Conservation (phyloP, 2,797 vertebrate genomes). For the Manis pentadactyla region DNA sequence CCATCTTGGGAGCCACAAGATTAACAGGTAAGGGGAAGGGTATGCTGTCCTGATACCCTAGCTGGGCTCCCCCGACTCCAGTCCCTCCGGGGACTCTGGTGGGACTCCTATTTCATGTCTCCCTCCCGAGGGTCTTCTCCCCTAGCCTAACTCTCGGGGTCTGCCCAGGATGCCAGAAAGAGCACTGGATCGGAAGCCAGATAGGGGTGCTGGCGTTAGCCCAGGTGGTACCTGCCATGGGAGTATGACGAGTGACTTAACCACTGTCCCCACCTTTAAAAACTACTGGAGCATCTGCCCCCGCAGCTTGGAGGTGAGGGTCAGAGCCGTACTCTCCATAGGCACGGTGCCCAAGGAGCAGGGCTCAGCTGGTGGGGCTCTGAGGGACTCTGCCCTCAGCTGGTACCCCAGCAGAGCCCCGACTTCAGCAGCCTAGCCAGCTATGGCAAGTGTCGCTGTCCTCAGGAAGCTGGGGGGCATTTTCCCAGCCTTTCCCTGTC, state of each 20-base stretch:
- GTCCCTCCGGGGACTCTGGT: neutral
- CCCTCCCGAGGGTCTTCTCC: neutral
- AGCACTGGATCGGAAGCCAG: neutral
- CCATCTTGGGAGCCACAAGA: neutral
- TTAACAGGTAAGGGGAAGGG: neutral
- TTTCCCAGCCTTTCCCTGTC: neutral
- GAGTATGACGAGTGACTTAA: neutral
- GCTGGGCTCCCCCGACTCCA: neutral
- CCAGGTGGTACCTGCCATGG: neutral
- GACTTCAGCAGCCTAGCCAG: neutral
- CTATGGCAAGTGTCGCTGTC: rapidly evolving
- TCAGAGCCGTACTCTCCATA: neutral
- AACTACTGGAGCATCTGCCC: neutral
- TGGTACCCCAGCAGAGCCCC: rapidly evolving
- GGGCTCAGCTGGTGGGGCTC: neutral
- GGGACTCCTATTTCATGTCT: neutral
- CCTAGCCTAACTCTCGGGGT: neutral
- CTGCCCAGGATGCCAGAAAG: neutral
- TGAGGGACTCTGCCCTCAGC: neutral
- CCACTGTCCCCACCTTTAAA: neutral
- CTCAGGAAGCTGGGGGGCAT: neutral
- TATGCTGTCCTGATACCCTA: rapidly evolving
- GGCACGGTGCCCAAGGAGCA: rapidly evolving
- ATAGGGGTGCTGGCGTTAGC: neutral
- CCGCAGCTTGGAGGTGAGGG: neutral